Evolutionary conservation across 1,140 invertebrate species (phyloP), one percentile per base, ranked within the genome.

Genomic region (Plectrocnemia conspersa): DNA sequence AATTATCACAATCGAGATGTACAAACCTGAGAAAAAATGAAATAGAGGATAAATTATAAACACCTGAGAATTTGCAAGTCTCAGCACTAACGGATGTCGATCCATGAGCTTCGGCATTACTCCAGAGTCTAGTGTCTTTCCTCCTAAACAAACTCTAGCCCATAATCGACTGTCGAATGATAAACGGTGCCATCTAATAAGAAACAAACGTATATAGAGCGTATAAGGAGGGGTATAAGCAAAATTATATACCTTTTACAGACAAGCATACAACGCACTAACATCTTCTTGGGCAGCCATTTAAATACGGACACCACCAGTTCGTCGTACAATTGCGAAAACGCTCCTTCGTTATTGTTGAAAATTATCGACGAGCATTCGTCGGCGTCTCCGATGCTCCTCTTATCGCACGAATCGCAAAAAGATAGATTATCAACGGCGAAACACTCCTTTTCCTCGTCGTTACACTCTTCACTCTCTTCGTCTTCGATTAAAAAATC

Each of bases 131-230:
- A 93, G 64, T 1, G 80, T 77, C 63, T 82, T 85, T 61, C 80
- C 76, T 21, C 85, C 83, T 6, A 93, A 72, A 73, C 93, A 90
- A 56, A 93, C 71, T 48, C 89, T 77, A 29, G 81, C 81, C 91
- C 91, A 95, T 3, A 95, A 70, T 1, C 81, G 83, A 62, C 92
- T 89, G 68, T 93, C 90, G 38, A 82, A 82, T 16, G 83, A 80
- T 58, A 93, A 77, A 63, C 83, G 75, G 66, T 83, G 77, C 84
- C 84, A 88, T 59, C 83, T 77, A 70, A 72, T 79, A 64, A 79
- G 13, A 21, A 45, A n/a, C n/a, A n/a, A n/a, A n/a, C n/a, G n/a
- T n/a, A n/a, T n/a, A 42, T 27, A 41, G 21, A 25, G 2, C 45
- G 19, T 11, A 22, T 15, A 41, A 15, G n/a, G n/a, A n/a, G n/a